phyloP scores from a whole-genome alignment of 2,113 vertebrate genomes.

The Pelecanus crispus region DNA sequence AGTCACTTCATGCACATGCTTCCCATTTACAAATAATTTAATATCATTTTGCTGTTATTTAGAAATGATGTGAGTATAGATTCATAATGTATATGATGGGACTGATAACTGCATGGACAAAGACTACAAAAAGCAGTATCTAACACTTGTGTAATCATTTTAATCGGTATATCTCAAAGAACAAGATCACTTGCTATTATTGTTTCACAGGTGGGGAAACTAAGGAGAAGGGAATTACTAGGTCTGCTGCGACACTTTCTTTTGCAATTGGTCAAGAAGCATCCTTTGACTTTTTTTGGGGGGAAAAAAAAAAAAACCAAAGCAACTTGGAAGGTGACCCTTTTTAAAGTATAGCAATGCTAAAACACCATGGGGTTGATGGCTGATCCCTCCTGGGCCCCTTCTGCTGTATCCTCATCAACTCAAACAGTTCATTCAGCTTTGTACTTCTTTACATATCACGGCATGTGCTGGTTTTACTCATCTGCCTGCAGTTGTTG shows the following conservation, averaged over 20 bases:
- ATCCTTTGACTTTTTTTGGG: neutral
- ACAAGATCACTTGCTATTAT: neutral
- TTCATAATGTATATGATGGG: too few relatives aligned
- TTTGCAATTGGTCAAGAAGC: neutral
- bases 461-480: neutral
- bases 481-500: neutral
- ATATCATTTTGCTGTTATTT: neutral
- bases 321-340: neutral
- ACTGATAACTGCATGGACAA: neutral
- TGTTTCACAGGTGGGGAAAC: neutral
- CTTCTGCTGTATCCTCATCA: neutral
- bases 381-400: neutral
- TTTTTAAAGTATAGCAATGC: neutral
- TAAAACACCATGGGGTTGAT: fast-evolving
- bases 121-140: neutral
- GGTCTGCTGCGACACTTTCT: neutral
- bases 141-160: neutral
- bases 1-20: neutral
- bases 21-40: neutral
- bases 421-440: neutral
- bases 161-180: neutral
- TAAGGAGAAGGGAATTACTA: neutral
- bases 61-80: neutral
- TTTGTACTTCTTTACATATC: neutral
- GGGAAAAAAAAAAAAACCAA: neutral